Conservation (phyloP, 37 sponge, comb jelly and placozoan genomes). For the Amphimedon queenslandica region DNA sequence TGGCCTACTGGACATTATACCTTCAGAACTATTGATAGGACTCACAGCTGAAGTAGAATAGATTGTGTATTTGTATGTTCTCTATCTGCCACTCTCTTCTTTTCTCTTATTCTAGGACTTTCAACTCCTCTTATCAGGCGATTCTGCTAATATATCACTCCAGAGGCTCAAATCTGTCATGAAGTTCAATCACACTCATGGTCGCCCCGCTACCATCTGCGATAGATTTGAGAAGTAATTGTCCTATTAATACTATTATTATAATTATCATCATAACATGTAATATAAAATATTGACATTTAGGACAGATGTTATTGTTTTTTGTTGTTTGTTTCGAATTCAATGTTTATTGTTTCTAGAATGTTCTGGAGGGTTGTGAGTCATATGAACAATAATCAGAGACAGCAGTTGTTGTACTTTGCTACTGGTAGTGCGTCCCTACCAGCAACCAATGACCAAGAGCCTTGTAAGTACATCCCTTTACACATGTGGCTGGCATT, state of each 20-base stretch:
- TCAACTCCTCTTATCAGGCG: slow-evolving; percentile 89
- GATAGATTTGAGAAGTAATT: slow-evolving; percentile 75
- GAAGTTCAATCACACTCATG: slow-evolving; percentile 72
- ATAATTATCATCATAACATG: too few relatives aligned
- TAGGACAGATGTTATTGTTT: too few relatives aligned
- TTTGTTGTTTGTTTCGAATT: too few relatives aligned
- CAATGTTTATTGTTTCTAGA: slow-evolving; percentile 27
- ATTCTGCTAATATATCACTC: slow-evolving; percentile 71
- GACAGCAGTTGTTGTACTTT: slow-evolving; percentile 95
- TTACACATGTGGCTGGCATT: too few relatives aligned
- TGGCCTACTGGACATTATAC: slow-evolving; percentile 79
- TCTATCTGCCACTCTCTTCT: neutral
- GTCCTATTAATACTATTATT: neutral
- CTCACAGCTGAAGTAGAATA: slow-evolving; percentile 82
- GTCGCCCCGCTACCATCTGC: slow-evolving; percentile 14
- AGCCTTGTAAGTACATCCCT: slow-evolving; percentile 3
- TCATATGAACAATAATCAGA: slow-evolving; percentile 83
- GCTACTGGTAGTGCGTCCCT: slow-evolving; percentile 84
- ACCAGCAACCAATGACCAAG: slow-evolving; percentile 30
- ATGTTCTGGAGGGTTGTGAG: slow-evolving; percentile 94
- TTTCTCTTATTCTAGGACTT: slow-evolving; percentile 67
- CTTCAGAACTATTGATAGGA: slow-evolving; percentile 63
- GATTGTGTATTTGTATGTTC: neutral
- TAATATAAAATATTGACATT: too few relatives aligned
- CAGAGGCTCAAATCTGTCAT: slow-evolving; percentile 67